phyloP scores from a whole-genome alignment of 2,113 vertebrate genomes.

The Raja brachyura region DNA sequence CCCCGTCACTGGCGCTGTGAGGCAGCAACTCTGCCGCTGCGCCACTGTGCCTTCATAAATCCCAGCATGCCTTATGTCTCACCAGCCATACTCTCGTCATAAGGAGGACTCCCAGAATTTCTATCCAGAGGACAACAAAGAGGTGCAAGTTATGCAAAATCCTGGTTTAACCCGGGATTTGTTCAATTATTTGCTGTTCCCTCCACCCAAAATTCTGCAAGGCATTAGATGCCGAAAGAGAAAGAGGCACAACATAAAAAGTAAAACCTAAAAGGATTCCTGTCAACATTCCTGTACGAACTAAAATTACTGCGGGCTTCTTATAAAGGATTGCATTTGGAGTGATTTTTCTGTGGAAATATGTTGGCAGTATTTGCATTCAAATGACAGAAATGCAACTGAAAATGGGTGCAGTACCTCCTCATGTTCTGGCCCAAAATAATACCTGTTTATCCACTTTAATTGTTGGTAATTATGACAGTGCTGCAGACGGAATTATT shows the following conservation, averaged over 20 bases:
- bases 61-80: too few species aligned
- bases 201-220: background rate
- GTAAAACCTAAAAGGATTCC: background rate
- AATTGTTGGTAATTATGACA: background rate
- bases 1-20: too few species aligned
- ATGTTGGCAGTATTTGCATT: background rate
- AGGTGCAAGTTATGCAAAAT: too few species aligned
- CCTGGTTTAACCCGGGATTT: background rate
- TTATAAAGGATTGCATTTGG: background rate
- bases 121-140: too few species aligned
- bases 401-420: background rate
- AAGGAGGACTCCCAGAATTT: too few species aligned
- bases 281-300: background rate
- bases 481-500: background rate
- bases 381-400: background rate
- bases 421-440: background rate
- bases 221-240: background rate
- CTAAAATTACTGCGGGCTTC: background rate
- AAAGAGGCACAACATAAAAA: background rate
- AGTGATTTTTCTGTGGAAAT: too few species aligned
- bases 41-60: too few species aligned
- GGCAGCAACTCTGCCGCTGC: too few species aligned
- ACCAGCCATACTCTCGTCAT: too few species aligned
- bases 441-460: background rate
- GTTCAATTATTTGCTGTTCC: background rate